These are phyloP conservation scores for Pteronura brasiliensis DNA, from an alignment of 2,113 vertebrate genomes.

Conservation along the genomic window DNA sequence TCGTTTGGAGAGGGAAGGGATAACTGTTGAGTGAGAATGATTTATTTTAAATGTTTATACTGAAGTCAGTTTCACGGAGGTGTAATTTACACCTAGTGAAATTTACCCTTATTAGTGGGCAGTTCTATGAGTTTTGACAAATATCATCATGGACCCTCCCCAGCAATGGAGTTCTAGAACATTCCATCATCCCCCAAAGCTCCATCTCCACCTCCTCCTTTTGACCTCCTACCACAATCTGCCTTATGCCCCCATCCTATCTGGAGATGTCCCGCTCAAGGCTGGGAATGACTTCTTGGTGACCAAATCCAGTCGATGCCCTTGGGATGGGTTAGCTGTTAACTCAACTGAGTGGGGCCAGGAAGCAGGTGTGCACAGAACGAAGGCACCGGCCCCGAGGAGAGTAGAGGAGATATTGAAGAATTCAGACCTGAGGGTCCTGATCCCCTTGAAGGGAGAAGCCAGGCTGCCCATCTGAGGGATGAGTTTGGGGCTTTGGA, in stretches of 20 bases:
- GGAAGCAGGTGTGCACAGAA: not conserved
- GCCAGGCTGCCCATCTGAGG: not conserved
- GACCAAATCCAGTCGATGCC: not conserved
- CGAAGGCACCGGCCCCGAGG: accelerated
- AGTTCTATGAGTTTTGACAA: not conserved
- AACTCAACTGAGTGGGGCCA: accelerated
- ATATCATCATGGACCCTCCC: accelerated
- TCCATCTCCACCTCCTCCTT: accelerated
- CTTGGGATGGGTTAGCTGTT: accelerated
- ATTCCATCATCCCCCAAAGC: not conserved
- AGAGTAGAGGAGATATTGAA: accelerated
- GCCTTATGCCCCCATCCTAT: accelerated
- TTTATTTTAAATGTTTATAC: not conserved
- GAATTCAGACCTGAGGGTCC: not conserved
- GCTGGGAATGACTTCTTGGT: not conserved
- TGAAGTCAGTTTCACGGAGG: not conserved
- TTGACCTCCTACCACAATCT: accelerated
- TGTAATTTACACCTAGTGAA: too few relatives aligned
- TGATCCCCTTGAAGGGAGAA: too few relatives aligned
- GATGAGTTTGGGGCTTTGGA: not conserved
- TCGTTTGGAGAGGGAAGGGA: not conserved
- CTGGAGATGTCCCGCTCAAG: not conserved
- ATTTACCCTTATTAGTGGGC: too few relatives aligned
- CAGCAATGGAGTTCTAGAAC: not conserved
- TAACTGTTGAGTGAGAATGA: not conserved